Conservation (phyloP, 2,113 vertebrate species). For the Bufo gargarizans region DNA sequence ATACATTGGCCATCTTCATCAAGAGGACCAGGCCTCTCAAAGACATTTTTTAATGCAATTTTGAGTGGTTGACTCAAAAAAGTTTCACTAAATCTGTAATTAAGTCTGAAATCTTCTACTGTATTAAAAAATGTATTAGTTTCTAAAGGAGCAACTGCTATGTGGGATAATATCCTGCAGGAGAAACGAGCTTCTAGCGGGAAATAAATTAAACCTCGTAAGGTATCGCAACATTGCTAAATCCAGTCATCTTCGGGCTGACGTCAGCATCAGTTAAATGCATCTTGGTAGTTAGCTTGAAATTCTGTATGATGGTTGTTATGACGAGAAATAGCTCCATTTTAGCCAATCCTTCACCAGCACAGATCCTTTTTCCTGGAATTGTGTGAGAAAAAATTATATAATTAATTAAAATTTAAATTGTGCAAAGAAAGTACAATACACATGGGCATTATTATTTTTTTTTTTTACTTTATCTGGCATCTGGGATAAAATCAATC, state of each 20-base stretch:
- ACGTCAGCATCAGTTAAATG: slow-evolving; percentile 64
- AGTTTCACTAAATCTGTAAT: not conserved
- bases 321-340: slow-evolving; percentile 70
- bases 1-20: not conserved
- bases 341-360: slow-evolving; percentile 67
- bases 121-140: not conserved
- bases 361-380: slow-evolving; percentile 66
- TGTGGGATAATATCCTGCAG: not conserved
- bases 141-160: not conserved
- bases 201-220: slow-evolving; percentile 63
- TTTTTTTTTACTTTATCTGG: too few species aligned
- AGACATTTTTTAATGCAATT: not conserved
- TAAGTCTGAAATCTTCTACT: not conserved
- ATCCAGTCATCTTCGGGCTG: rapidly evolving
- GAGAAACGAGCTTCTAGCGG: slow-evolving; percentile 10
- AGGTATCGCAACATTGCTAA: rapidly evolving
- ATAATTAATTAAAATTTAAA: not conserved
- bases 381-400: rapidly evolving
- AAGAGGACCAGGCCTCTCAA: too few species aligned
- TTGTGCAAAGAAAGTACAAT: not conserved
- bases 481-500: too few species aligned
- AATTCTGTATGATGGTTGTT: slow-evolving; percentile 66
- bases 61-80: not conserved
- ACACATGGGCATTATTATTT: too few species aligned
- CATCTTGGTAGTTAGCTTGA: slow-evolving; percentile 62